Conservation (phyloP, 2,113 vertebrate species). For the Megatriorchis doriae region DNA sequence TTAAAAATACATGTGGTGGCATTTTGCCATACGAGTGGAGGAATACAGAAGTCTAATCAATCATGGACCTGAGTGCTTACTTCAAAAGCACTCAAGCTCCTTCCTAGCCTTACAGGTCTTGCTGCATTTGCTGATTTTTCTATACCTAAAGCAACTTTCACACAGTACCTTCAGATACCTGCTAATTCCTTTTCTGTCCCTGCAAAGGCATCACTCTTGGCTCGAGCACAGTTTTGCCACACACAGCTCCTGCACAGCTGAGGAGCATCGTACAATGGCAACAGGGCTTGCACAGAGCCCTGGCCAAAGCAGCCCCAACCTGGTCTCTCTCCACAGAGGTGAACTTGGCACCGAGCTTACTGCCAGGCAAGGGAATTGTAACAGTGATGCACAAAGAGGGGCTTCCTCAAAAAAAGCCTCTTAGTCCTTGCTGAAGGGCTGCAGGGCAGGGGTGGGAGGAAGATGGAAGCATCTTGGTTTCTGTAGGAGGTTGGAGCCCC, state of each 20-base stretch:
- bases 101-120: not conserved
- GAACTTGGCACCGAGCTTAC: not conserved
- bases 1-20: accelerated
- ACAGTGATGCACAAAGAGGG: accelerated
- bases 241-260: accelerated
- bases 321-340: too few species aligned
- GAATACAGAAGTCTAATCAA: not conserved
- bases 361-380: not conserved
- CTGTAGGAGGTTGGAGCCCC: not conserved
- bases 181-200: not conserved
- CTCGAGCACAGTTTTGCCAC: accelerated
- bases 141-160: not conserved
- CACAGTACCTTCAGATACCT: accelerated
- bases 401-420: not conserved
- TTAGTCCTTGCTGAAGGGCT: not conserved
- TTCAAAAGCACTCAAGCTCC: not conserved
- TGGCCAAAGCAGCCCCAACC: not conserved
- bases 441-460: not conserved
- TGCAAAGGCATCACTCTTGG: not conserved
- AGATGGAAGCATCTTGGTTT: not conserved
- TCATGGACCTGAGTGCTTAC: not conserved
- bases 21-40: not conserved
- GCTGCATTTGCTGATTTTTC: not conserved
- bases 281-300: not conserved
- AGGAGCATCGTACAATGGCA: accelerated